Percentiles rank a stretch among this genome's conserved stretches.
Evolutionary conservation across 2,888 invertebrate genomes (phyloP).

Genomic region (Clivina fossor): DNA sequence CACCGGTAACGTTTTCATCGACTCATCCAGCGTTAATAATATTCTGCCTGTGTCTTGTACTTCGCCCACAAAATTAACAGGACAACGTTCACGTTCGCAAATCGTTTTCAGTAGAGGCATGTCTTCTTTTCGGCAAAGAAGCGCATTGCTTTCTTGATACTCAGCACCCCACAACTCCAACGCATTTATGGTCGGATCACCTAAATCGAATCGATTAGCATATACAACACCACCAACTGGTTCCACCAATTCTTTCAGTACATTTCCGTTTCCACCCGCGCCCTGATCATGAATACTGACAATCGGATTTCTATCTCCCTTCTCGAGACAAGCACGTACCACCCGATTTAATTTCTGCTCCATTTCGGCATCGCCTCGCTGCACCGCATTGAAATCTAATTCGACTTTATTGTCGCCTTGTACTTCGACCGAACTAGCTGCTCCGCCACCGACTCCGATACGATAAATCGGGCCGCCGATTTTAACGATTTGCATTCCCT

Average conservation of each 20-base stretch:
- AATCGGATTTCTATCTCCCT: constrained; percentile 81
- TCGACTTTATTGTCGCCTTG: constrained; percentile 86
- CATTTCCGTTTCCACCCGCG: constrained; percentile 98
- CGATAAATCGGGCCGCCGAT: constrained; percentile 97
- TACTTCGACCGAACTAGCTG: constrained; percentile 93
- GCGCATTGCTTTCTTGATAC: constrained; percentile 94
- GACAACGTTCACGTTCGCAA: constrained; percentile 86
- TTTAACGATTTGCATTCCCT: constrained; percentile 91
- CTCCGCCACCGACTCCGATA: constrained; percentile 98
- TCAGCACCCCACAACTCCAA: constrained; percentile 98
- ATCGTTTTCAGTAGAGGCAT: constrained; percentile 67
- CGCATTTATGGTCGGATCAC: constrained; percentile 91
- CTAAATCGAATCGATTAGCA: constrained; percentile 82
- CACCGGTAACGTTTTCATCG: constrained; percentile 68
- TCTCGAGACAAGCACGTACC: constrained; percentile 88
- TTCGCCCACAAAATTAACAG: constrained; percentile 88
- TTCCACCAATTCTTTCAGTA: constrained; percentile 94
- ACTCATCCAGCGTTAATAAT: constrained; percentile 66
- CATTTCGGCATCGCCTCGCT: constrained; percentile 98
- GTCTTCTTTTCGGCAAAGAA: constrained; percentile 74
- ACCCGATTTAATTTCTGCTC: constrained; percentile 95
- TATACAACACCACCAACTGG: constrained; percentile 92
- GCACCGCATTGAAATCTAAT: constrained; percentile 95
- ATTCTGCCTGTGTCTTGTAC: constrained; percentile 84
- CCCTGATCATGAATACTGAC: constrained; percentile 98